phyloP scores from a whole-genome alignment of 2,113 vertebrate species.

The Ascaphus truei region DNA sequence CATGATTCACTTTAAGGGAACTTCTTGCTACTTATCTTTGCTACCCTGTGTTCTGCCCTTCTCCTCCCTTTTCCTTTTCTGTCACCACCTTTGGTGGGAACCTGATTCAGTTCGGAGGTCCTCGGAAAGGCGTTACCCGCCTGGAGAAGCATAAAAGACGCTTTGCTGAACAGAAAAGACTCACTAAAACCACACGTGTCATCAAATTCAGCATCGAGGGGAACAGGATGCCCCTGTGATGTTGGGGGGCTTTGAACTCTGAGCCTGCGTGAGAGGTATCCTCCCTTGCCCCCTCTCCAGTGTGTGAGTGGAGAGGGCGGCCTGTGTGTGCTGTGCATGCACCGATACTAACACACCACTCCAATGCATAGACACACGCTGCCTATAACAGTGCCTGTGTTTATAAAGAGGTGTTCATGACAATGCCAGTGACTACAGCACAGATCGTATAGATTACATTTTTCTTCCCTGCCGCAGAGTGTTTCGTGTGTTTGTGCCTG shows the following conservation, averaged over 20 bases:
- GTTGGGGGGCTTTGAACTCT: conserved; percentile 39
- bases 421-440: no score
- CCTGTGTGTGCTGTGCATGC: conserved; percentile 61
- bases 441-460: no score
- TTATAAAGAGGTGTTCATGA: no score
- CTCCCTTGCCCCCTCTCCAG: background rate
- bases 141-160: conserved; percentile 96
- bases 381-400: no score
- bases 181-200: conserved; percentile 74
- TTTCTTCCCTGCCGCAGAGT: no score
- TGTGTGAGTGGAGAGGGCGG: conserved; percentile 24
- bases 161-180: conserved; percentile 83
- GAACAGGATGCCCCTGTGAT: conserved; percentile 89
- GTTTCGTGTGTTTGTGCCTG: no score
- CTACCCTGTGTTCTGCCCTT: conserved; percentile 26
- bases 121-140: conserved; percentile 80
- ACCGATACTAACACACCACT: conserved; percentile 23
- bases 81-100: conserved; percentile 41
- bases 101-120: conserved; percentile 67
- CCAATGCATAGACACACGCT: background rate
- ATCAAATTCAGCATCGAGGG: conserved; percentile 97
- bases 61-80: conserved; percentile 44
- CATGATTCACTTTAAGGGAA: background rate
- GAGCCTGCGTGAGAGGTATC: conserved; percentile 60
- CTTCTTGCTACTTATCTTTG: conserved; percentile 30